Evolutionary conservation across 2,113 vertebrate genomes (phyloP).

Genomic region (Steatornis caripensis): DNA sequence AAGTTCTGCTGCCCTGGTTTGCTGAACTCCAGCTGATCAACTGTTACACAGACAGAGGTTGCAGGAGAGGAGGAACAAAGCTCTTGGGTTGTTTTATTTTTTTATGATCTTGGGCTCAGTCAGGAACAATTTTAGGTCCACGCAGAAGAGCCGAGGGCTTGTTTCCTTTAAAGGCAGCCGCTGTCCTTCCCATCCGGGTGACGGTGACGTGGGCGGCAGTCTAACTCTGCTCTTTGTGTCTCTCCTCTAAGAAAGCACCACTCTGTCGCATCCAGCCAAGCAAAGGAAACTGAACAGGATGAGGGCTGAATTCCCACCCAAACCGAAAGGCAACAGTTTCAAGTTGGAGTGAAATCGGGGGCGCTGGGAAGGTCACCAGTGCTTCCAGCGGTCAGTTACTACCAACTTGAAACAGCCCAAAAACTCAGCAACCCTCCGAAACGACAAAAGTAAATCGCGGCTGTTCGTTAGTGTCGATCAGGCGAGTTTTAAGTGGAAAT

Average conservation of each 20-base stretch:
- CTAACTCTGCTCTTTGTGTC: not conserved
- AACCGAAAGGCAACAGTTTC: not conserved
- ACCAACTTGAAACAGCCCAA: not conserved
- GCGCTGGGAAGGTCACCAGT: not conserved
- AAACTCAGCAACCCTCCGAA: not conserved
- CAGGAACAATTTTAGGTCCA: not conserved
- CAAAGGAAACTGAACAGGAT: not conserved
- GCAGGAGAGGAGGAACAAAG: not conserved
- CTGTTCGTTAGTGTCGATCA: not conserved
- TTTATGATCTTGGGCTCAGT: not conserved
- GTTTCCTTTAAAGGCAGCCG: slow-evolving; percentile 56
- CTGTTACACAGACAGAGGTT: not conserved
- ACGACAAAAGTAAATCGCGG: not conserved
- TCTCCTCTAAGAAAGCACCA: not conserved
- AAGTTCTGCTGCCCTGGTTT: not conserved
- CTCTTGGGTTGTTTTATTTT: not conserved
- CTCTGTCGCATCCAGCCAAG: not conserved
- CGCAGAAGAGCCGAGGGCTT: not conserved
- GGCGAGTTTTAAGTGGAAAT: not conserved
- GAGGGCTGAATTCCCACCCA: not conserved
- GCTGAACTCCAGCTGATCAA: not conserved
- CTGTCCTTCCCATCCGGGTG: not conserved
- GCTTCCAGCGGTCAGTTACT: not conserved
- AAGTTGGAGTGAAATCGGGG: not conserved
- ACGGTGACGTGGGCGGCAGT: not conserved